Base-by-base conservation (phyloP, 2,797 vertebrate species). In the Knipowitschia caucasica region DNA sequence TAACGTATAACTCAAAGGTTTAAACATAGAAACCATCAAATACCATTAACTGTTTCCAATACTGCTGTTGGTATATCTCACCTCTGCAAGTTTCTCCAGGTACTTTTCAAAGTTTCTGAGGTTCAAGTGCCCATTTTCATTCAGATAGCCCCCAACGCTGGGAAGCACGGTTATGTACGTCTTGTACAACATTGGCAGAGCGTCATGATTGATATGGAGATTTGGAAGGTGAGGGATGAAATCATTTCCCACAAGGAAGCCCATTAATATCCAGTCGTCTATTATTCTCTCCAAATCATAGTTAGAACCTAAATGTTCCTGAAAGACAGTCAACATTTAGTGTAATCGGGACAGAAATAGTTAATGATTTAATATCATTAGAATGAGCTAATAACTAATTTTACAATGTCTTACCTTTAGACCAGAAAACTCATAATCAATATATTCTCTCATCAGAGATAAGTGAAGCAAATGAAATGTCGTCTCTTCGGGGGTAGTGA, bases 181-280 rank as follows among this genome's bases (percentile, higher is more conserved):
- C 87, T 92, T 94, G 85, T 99, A 99, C 66, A 99, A 92, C 71
- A 99, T 85, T 0, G 95, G 95, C 80, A 99, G 84, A 76, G 97
- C 97, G 65, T 99, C 97, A 44, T 98, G 95, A 79, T 91, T 98
- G 86, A 99, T 99, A 81, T 99, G 97, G 59, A 99, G 92, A 86
- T 99, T 90, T 90, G 97, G 97, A 86, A 99, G 94, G 83, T 99
- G 96, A 85, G 97, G 97, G 78, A 99, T 99, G 90, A 99, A 99
- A 88, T 99, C 97, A 75, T 99, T 99, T 76, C 97, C 97, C 66
- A 99, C 95, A 39, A 99, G 91, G 87, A 99, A 99, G 65, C 96
- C 96, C 97, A 99, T 99, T 78, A 99, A 90, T 69, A 99, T 94
- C 97, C 97, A 99, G 89, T 99, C 97, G 55, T 99, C 97, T 86